These are phyloP conservation scores for Dilophus febrilis DNA, from an alignment of 2,888 invertebrate genomes.

Conservation along the genomic window DNA sequence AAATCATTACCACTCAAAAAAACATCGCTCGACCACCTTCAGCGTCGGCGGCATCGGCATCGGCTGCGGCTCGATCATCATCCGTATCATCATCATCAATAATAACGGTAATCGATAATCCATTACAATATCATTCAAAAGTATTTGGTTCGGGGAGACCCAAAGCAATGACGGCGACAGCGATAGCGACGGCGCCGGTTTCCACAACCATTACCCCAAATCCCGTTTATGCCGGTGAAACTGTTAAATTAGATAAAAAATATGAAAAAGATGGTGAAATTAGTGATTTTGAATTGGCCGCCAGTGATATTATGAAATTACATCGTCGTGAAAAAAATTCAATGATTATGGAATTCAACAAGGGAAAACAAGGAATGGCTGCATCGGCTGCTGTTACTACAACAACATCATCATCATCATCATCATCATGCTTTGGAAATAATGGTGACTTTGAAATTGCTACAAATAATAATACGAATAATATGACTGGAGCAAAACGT, in stretches of 20 bases:
- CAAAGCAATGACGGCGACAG: not conserved
- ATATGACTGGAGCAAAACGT: slow-evolving; percentile 10
- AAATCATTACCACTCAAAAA: no score
- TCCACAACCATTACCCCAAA: not conserved
- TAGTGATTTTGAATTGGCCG: slow-evolving; percentile 28
- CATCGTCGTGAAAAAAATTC: slow-evolving; percentile 14
- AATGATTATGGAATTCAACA: slow-evolving; percentile 16
- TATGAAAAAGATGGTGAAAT: slow-evolving; percentile 29
- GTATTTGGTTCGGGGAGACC: not conserved
- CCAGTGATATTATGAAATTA: slow-evolving; percentile 25
- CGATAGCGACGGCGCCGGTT: not conserved
- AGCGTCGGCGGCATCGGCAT: no score
- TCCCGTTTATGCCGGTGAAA: slow-evolving; percentile 18
- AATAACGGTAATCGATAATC: no score
- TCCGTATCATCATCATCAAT: no score
- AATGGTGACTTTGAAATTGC: no score
- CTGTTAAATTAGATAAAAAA: slow-evolving; percentile 28
- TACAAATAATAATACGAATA: no score
- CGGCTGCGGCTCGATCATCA: no score
- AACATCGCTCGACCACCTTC: no score
- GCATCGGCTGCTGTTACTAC: no score
- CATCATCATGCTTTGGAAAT: no score
- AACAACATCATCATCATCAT: not conserved
- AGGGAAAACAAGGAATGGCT: no score
- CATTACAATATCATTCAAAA: not conserved